A percentile compares a stretch with the other conserved stretches of the same genome.
phyloP scores from a whole-genome alignment of 1,140 invertebrate species.

The Pachypeltis micranthus region DNA sequence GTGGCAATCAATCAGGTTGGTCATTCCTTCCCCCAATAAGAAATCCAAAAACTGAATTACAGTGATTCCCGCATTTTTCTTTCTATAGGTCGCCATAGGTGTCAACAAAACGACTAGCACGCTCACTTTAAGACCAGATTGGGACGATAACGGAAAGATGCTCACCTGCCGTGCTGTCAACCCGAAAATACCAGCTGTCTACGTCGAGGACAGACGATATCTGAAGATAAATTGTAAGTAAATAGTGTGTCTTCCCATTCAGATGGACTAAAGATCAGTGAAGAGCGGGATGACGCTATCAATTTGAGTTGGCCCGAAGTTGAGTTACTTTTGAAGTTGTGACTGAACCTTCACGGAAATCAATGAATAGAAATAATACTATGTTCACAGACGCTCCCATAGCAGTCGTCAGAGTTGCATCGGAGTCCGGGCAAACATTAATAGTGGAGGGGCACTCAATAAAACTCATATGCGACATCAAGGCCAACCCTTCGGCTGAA shows the following conservation, averaged over 20 bases:
- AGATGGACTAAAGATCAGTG: no score
- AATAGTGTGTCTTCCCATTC: no score
- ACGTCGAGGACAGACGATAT: conserved; percentile 66
- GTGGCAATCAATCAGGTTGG: no score
- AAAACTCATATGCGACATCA: conserved; percentile 42
- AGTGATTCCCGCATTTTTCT: no score
- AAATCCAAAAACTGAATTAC: no score
- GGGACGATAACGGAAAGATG: conserved; percentile 64
- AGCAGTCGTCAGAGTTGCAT: conserved; percentile 33
- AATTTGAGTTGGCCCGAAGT: no score
- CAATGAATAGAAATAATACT: no score
- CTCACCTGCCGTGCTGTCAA: conserved; percentile 74
- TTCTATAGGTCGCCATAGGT: conserved; percentile 47
- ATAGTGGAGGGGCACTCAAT: conserved; percentile 45
- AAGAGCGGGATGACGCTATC: no score
- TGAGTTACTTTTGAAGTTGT: no score
- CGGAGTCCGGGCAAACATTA: conserved; percentile 34
- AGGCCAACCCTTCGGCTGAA: conserved; percentile 41
- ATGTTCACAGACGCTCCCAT: conserved; percentile 35
- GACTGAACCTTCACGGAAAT: no score
- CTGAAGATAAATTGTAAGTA: conserved; percentile 78
- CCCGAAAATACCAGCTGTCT: conserved; percentile 65
- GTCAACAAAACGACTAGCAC: conserved; percentile 72
- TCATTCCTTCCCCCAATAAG: no score
- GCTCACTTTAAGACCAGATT: conserved; percentile 57